Conservation (phyloP, 2,797 vertebrate species). For the Phaenicophaeus curvirostris region DNA sequence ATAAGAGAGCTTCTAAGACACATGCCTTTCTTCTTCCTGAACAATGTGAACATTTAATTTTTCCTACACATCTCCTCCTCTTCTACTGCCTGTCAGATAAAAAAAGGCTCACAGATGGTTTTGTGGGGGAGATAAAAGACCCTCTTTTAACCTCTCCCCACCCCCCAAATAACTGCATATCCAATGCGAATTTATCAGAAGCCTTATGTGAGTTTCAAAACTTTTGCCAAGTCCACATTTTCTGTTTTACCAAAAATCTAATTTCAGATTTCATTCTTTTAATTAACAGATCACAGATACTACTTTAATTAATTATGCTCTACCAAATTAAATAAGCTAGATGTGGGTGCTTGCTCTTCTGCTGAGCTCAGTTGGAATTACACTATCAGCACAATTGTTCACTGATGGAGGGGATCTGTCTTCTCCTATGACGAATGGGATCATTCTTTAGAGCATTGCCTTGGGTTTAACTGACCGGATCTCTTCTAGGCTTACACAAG, state of each 20-base stretch:
- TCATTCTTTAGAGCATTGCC: not conserved
- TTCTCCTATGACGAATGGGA: not conserved
- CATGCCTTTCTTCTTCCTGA: slow-evolving; percentile 54
- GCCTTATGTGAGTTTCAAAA: slow-evolving; percentile 67
- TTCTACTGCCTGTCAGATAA: slow-evolving; percentile 66
- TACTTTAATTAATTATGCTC: slow-evolving; percentile 70
- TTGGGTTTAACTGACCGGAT: not conserved
- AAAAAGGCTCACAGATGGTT: slow-evolving; percentile 65
- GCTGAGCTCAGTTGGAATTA: slow-evolving; percentile 53
- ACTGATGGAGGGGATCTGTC: not conserved
- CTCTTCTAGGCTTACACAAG: not conserved
- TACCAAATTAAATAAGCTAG: slow-evolving; percentile 61
- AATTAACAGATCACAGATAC: slow-evolving; percentile 74
- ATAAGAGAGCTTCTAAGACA: slow-evolving; percentile 23
- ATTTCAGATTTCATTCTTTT: slow-evolving; percentile 72
- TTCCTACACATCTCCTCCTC: slow-evolving; percentile 65
- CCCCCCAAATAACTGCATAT: slow-evolving; percentile 61
- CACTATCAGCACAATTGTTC: slow-evolving; percentile 24
- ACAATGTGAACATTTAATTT: slow-evolving; percentile 68
- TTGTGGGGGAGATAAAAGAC: slow-evolving; percentile 61
- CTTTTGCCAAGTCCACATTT: slow-evolving; percentile 67
- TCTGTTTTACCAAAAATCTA: slow-evolving; percentile 54
- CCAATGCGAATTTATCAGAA: slow-evolving; percentile 55
- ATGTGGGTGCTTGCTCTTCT: slow-evolving; percentile 46
- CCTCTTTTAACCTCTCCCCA: slow-evolving; percentile 57